Evolutionary conservation across 2,113 vertebrate genomes (phyloP).

Genomic region (Stigmatopora argus): DNA sequence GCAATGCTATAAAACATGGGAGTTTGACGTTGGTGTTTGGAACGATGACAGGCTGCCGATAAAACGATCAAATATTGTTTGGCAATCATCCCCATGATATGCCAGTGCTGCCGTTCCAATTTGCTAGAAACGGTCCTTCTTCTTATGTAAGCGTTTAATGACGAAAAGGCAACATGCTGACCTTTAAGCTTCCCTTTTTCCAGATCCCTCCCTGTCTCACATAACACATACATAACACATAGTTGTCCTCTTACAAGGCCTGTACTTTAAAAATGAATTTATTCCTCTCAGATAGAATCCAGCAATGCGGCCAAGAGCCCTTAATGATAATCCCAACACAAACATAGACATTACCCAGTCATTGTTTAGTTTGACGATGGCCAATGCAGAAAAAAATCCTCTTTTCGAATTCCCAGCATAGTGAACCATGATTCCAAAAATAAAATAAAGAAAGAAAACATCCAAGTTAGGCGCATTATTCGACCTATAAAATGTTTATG

Average conservation of each 20-base stretch:
- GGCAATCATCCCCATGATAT: slow-evolving; percentile 17
- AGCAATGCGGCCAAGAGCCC: slow-evolving; percentile 5
- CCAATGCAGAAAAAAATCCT: slow-evolving; percentile 36
- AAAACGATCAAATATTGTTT: slow-evolving; percentile 15
- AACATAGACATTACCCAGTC: slow-evolving; percentile 36
- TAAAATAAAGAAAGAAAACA: not conserved
- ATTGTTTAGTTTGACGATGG: slow-evolving; percentile 24
- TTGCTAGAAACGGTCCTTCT: slow-evolving; percentile 15
- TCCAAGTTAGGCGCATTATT: slow-evolving; percentile 17
- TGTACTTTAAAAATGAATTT: not conserved
- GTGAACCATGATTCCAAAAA: not conserved
- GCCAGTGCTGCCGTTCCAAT: slow-evolving; percentile 19
- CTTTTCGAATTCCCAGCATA: slow-evolving; percentile 25
- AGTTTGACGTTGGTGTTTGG: slow-evolving; percentile 6
- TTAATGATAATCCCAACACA: slow-evolving; percentile 32
- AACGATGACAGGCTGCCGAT: slow-evolving; percentile 19
- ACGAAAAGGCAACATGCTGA: slow-evolving; percentile 27
- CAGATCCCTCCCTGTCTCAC: not conserved
- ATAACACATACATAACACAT: not conserved
- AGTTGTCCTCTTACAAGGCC: not conserved
- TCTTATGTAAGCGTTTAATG: slow-evolving; percentile 15
- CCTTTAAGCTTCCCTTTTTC: slow-evolving; percentile 32
- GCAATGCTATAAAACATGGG: not conserved
- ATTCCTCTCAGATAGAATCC: not conserved
- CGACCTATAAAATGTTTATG: slow-evolving; percentile 48